Evolutionary conservation across 2,113 vertebrate species (phyloP).

Genomic region (Brachypteracias leptosomus): DNA sequence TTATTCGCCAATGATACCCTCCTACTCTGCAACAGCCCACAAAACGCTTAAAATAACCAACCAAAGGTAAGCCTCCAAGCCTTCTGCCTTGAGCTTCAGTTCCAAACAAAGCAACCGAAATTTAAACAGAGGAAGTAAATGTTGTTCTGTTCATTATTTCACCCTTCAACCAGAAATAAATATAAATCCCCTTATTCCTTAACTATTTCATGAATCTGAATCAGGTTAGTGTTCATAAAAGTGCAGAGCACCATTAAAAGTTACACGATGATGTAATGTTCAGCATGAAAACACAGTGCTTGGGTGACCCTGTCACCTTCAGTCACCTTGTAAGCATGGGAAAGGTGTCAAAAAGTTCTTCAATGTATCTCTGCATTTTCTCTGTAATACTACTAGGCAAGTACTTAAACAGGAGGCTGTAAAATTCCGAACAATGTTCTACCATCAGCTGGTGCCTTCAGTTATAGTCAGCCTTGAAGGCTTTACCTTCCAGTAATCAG

Average conservation of each 20-base stretch:
- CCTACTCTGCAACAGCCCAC: conserved; percentile 49
- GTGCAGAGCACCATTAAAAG: not conserved
- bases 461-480: not conserved
- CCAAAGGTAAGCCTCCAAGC: conserved; percentile 55
- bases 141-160: conserved; percentile 52
- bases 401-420: not conserved
- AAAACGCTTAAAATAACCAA: conserved; percentile 54
- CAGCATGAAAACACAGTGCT: not conserved
- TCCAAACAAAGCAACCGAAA: conserved; percentile 61
- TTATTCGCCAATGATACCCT: conserved; percentile 55
- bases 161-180: conserved; percentile 56
- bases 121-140: conserved; percentile 64
- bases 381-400: not conserved
- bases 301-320: not conserved
- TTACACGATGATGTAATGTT: not conserved
- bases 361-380: not conserved
- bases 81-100: conserved; percentile 42
- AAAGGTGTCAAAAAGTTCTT: not conserved
- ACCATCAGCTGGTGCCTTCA: not conserved
- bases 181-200: conserved; percentile 21
- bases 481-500: not conserved
- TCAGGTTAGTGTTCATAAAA: not conserved
- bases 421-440: not conserved
- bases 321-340: not conserved
- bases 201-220: not conserved